A percentile compares a stretch with the other conserved stretches of the same genome.
phyloP scores from a whole-genome alignment of 2,888 invertebrate species.

The Diarsia mendica region DNA sequence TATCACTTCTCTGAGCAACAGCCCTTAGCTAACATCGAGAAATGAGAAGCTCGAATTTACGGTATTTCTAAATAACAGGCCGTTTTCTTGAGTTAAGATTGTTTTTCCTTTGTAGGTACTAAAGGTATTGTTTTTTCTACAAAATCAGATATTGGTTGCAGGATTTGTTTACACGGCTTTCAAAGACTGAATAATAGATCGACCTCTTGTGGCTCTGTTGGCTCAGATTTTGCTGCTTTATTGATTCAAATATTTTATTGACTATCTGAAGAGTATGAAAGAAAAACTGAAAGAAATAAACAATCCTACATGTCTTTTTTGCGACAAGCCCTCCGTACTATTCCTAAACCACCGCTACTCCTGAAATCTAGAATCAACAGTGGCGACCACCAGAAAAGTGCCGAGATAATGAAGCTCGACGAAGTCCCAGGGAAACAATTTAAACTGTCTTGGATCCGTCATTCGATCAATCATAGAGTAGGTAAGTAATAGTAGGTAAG shows the following conservation, averaged over 20 bases:
- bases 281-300: too few relatives aligned
- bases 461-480: too few relatives aligned
- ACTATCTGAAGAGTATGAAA: not conserved
- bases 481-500: too few relatives aligned
- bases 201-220: not conserved
- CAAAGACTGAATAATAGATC: slow-evolving; percentile 13
- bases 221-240: not conserved
- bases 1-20: not conserved
- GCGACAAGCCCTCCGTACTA: too few relatives aligned
- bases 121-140: slow-evolving; percentile 39
- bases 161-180: slow-evolving; percentile 29
- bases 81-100: slow-evolving; percentile 7
- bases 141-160: slow-evolving; percentile 9
- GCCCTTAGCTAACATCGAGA: slow-evolving; percentile 6
- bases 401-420: too few relatives aligned
- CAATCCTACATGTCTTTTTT: too few relatives aligned
- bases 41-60: not conserved
- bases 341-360: too few relatives aligned
- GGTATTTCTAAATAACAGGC: slow-evolving; percentile 2
- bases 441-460: too few relatives aligned
- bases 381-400: too few relatives aligned
- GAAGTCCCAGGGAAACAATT: too few relatives aligned
- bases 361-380: too few relatives aligned
- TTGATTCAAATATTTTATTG: not conserved
- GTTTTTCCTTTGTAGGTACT: slow-evolving; percentile 27